Evolutionary conservation across 1,140 invertebrate species (phyloP).

Genomic region (Drosophila subobscura): DNA sequence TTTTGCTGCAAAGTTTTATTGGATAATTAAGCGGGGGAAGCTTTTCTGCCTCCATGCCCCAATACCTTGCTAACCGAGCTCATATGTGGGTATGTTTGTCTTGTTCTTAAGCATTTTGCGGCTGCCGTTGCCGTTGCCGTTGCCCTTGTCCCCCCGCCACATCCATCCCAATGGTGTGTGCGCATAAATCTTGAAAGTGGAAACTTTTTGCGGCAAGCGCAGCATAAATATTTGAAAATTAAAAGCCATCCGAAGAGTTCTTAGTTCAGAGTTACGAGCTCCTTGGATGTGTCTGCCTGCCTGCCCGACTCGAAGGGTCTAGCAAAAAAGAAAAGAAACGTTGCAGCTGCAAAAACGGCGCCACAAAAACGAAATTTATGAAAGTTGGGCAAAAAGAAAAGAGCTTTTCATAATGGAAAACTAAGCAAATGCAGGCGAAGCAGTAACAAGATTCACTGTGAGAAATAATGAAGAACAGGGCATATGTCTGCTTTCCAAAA

Average conservation of each 20-base stretch:
- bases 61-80: background rate
- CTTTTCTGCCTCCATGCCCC: conserved; percentile 8
- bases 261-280: conserved; percentile 14
- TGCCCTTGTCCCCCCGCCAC: conserved; percentile 4
- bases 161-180: conserved; percentile 4
- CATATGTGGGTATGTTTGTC: conserved; percentile 38
- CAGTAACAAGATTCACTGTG: background rate
- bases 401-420: conserved; percentile 31
- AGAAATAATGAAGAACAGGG: conserved; percentile 9
- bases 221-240: conserved; percentile 73
- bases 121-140: conserved; percentile 21
- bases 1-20: conserved; percentile 61
- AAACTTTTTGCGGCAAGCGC: conserved; percentile 60
- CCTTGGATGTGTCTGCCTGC: background rate
- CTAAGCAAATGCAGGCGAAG: conserved; percentile 25
- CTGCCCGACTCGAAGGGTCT: conserved; percentile 9
- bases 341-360: conserved; percentile 33
- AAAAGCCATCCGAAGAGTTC: conserved; percentile 51
- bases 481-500: conserved; percentile 9
- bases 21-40: conserved; percentile 58
- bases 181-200: conserved; percentile 61
- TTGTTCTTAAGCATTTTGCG: conserved; percentile 44
- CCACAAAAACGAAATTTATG: conserved; percentile 32
- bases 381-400: conserved; percentile 29
- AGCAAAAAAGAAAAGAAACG: conserved; percentile 20